Base-by-base conservation (phyloP, 2,888 invertebrate genomes). In the Lasioglossum malachurum region DNA sequence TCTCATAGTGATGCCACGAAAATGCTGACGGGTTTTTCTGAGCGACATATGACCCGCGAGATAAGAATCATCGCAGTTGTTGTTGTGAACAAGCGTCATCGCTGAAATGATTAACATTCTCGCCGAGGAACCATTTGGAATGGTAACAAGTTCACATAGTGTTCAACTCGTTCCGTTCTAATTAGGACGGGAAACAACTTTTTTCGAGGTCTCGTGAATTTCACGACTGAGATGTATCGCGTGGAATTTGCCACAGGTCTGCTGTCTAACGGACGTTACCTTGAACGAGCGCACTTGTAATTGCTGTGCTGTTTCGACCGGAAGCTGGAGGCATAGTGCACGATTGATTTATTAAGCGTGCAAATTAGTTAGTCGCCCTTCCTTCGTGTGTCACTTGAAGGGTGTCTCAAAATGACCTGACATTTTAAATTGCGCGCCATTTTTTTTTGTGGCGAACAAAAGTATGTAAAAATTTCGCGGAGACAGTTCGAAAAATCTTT, bases 61-160 rank as follows among this genome's bases (percentile, higher is more conserved):
- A 23, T 23, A n/a, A 69, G 23, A 23, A 38, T 38, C 23, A 23
- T 23, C 38, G 69, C 23, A 69, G 38, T 69, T 38, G 60, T 60
- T 41, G 53, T 44, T 35, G 53, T 27, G 64, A 41, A 60, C 41
- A 57, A 64, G 60, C 71, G 73, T 64, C 73, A 79, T 80, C 31
- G 78, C 1, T 67, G 78, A 19, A 41, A 67, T 78, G 83, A 86
- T 88, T 88, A 88, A 88, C 88, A 88, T 88, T 86, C 84, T 31
- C 46, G 57, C 57, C 23, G 64, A 67, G 86, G 80, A 80, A 72
- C 53, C 44, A 57, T 73, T 49, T 41, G 71, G 53, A 78, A 75
- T 64, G 75, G 74, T 67, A 83, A 78, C 80, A 57, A 46, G 60
- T 60, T 71, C 74, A 69, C 71, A 35, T 60, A 79, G 78, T 69